These are phyloP conservation scores for Ichneumoninae sp. DNA, from an alignment of 2,888 invertebrate species.

Conservation along the genomic window DNA sequence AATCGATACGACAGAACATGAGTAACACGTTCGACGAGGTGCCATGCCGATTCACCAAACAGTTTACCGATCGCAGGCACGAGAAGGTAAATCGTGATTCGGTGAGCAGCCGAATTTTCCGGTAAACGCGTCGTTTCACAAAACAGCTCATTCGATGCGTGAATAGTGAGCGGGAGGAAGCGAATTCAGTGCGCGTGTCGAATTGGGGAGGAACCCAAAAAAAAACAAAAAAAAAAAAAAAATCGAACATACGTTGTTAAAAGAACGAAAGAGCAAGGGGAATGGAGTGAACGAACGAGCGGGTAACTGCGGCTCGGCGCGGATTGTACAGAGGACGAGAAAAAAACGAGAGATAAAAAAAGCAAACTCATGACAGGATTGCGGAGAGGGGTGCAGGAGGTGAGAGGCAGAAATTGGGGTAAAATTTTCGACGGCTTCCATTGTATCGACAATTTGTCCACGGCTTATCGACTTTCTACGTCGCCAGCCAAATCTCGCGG, in stretches of 20 bases:
- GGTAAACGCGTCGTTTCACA: constrained; percentile 35
- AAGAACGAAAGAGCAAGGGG: not conserved
- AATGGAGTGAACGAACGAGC: constrained; percentile 3
- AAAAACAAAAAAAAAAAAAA: not conserved
- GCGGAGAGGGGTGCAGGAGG: not conserved
- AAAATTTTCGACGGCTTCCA: constrained; percentile 26
- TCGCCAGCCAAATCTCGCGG: constrained; percentile 1
- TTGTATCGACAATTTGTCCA: constrained; percentile 22
- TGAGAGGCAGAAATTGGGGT: constrained; percentile 28
- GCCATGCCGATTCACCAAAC: no score
- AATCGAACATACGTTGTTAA: not conserved
- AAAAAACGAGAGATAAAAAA: not conserved
- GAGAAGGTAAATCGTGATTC: constrained; percentile 7
- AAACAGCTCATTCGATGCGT: constrained; percentile 28
- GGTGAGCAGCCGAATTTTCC: constrained; percentile 27
- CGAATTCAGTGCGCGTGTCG: constrained; percentile 37
- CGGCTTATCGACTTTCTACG: constrained; percentile 18
- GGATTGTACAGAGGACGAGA: not conserved
- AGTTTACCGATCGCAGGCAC: not conserved
- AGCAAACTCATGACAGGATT: constrained; percentile 4
- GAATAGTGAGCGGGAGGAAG: constrained; percentile 17
- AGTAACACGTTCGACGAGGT: no score
- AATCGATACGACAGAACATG: no score
- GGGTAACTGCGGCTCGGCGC: not conserved
- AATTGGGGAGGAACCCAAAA: constrained; percentile 9